A percentile compares a stretch with the other conserved stretches of the same genome.
Evolutionary conservation across 35 echinoderm and acorn worm species (phyloP).

Genomic region (Lytechinus variegatus): DNA sequence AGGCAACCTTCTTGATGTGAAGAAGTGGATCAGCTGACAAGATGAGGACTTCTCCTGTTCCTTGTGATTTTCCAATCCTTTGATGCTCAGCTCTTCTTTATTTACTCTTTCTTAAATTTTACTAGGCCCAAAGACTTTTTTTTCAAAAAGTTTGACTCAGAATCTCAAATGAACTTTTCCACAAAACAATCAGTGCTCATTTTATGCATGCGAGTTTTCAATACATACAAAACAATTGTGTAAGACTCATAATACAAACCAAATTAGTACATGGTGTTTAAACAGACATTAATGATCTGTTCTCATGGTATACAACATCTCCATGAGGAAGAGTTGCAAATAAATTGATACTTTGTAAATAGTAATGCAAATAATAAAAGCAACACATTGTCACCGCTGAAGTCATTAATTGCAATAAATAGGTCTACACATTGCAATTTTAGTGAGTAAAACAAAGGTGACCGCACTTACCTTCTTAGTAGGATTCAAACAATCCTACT

Average conservation of each 20-base stretch:
- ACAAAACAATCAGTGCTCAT: conserved; percentile 40
- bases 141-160: not conserved
- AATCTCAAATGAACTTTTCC: conserved; percentile 45
- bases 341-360: not conserved
- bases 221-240: not conserved
- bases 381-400: not conserved
- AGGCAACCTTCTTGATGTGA: not conserved
- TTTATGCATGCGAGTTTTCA: not conserved
- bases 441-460: not conserved
- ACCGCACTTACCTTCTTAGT: not conserved
- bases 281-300: not conserved
- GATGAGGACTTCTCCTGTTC: not conserved
- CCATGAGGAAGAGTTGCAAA: not conserved
- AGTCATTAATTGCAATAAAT: not conserved
- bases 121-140: not conserved
- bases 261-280: not conserved
- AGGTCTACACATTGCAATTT: not conserved
- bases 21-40: not conserved
- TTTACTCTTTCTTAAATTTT: not conserved
- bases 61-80: not conserved
- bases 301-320: not conserved
- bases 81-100: not conserved
- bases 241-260: not conserved
- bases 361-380: not conserved
- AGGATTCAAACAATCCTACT: not conserved